phyloP scores from a whole-genome alignment of 2,797 vertebrate genomes.

The Neomorphus geoffroyi region DNA sequence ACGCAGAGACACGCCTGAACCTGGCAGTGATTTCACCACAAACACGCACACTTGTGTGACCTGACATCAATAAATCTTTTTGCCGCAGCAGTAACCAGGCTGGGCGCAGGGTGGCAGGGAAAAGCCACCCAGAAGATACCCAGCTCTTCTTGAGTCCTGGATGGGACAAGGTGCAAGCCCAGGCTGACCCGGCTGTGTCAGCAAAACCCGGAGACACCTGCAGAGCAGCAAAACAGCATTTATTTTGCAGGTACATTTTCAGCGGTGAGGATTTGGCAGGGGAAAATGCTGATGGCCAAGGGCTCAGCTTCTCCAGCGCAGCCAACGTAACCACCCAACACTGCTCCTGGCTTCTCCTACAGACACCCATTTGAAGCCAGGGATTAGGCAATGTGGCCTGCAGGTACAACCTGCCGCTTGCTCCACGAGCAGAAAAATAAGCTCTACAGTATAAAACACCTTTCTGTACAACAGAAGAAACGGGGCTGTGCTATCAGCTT shows the following conservation, averaged over 20 bases:
- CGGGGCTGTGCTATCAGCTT: neutral
- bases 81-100: neutral
- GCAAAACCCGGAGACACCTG: neutral
- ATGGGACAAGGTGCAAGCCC: neutral
- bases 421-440: neutral
- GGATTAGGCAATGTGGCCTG: neutral
- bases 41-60: neutral
- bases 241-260: rapidly evolving
- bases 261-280: rapidly evolving
- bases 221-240: neutral
- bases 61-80: neutral
- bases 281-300: neutral
- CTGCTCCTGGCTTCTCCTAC: neutral
- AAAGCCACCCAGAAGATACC: neutral
- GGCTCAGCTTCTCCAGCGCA: neutral
- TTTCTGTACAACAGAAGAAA: neutral
- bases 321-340: neutral
- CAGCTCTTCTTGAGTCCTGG: neutral
- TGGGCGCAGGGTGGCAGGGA: neutral
- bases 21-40: rapidly evolving
- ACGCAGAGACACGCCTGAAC: rapidly evolving
- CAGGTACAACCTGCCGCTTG: neutral
- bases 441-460: neutral
- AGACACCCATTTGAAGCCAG: neutral
- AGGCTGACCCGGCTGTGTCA: rapidly evolving